phyloP scores from a whole-genome alignment of 2,113 vertebrate genomes.

The Chaenogobius annularis region DNA sequence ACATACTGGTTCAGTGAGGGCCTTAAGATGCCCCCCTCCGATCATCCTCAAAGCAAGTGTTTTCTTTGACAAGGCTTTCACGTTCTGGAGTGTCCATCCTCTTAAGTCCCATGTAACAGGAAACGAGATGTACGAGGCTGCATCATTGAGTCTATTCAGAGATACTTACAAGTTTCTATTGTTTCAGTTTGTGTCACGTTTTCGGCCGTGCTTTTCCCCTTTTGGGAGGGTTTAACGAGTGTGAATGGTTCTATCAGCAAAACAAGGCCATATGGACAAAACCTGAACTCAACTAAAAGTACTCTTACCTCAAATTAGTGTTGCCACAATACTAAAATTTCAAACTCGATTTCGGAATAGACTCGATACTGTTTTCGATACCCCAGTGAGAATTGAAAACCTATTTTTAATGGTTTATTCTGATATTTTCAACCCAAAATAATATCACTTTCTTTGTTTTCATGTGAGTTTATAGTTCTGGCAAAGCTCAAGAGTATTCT shows the following conservation, averaged over 20 bases:
- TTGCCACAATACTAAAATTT: too few relatives aligned
- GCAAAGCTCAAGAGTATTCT: too few relatives aligned
- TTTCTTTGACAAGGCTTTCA: slow-evolving; percentile 62
- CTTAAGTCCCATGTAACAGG: slow-evolving; percentile 34
- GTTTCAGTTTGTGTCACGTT: not conserved
- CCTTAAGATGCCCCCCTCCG: slow-evolving; percentile 50
- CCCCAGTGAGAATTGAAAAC: too few relatives aligned
- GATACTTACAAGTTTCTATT: not conserved
- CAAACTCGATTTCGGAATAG: too few relatives aligned
- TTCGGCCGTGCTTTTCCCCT: not conserved
- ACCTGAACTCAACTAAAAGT: not conserved
- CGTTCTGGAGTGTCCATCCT: slow-evolving; percentile 46
- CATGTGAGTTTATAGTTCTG: too few relatives aligned
- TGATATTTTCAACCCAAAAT: too few relatives aligned
- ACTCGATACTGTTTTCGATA: too few relatives aligned
- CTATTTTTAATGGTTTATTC: too few relatives aligned
- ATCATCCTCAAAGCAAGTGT: slow-evolving; percentile 45
- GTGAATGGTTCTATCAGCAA: not conserved
- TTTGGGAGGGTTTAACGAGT: not conserved
- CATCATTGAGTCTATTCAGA: slow-evolving; percentile 3
- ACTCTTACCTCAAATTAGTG: too few relatives aligned
- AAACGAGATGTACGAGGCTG: slow-evolving; percentile 37
- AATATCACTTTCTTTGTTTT: too few relatives aligned
- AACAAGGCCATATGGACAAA: not conserved
- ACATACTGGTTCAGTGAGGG: slow-evolving; percentile 70